These are phyloP conservation scores for Accipiter virgatus DNA, from an alignment of 2,113 vertebrate species.

Conservation along the genomic window DNA sequence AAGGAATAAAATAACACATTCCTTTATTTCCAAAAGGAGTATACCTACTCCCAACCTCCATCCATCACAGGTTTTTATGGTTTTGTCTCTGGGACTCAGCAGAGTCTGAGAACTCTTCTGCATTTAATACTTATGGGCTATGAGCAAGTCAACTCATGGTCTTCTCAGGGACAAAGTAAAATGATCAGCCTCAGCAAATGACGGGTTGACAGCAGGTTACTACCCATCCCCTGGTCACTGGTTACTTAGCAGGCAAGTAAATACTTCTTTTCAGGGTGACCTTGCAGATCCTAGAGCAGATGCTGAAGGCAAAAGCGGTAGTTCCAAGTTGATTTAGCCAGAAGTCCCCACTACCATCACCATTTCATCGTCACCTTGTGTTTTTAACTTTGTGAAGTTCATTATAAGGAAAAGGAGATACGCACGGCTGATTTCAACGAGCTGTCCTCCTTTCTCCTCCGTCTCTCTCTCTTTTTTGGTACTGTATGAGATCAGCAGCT, in stretches of 20 bases:
- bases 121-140: neutral
- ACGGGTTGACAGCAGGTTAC: neutral
- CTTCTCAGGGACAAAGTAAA: neutral
- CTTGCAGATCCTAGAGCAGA: neutral
- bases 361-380: neutral
- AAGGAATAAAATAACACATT: neutral
- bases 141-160: neutral
- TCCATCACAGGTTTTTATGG: neutral
- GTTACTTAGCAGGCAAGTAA: neutral
- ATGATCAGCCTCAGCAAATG: rapidly evolving
- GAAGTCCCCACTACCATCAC: neutral
- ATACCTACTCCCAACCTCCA: neutral
- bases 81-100: neutral
- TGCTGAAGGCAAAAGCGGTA: neutral
- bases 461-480: neutral
- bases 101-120: neutral
- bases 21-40: neutral
- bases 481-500: neutral
- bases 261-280: neutral
- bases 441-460: neutral
- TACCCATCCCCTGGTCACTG: no score
- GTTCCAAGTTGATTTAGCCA: neutral
- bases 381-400: neutral
- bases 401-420: neutral
- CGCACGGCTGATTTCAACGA: neutral